A percentile compares a stretch with the other conserved stretches of the same genome.
Evolutionary conservation across 2,113 vertebrate genomes (phyloP).

Genomic region (Pitta sordida): DNA sequence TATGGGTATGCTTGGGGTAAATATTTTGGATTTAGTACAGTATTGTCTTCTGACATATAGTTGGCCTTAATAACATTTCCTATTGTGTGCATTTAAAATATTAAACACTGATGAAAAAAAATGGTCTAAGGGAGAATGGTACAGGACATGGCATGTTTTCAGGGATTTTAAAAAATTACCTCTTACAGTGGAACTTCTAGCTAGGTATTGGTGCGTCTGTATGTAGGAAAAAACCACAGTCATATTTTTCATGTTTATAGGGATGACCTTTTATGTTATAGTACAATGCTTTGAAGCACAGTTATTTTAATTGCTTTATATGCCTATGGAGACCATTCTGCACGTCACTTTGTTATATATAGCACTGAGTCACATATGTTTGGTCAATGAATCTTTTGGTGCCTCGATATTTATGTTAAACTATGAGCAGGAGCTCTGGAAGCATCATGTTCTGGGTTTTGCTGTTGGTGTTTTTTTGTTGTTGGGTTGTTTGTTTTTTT

Average conservation of each 20-base stretch:
- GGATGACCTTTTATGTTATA: slow-evolving; percentile 65
- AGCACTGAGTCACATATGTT: slow-evolving; percentile 58
- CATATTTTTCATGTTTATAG: slow-evolving; percentile 65
- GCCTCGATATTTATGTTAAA: slow-evolving; percentile 58
- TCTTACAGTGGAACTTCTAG: slow-evolving; percentile 4
- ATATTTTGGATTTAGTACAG: slow-evolving; percentile 51
- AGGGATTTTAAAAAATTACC: slow-evolving; percentile 23
- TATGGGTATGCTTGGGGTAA: neutral
- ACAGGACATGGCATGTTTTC: neutral
- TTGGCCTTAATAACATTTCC: slow-evolving; percentile 35
- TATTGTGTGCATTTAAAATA: slow-evolving; percentile 41
- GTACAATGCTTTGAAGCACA: slow-evolving; percentile 58
- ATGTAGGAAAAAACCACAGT: slow-evolving; percentile 37
- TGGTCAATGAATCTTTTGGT: slow-evolving; percentile 67
- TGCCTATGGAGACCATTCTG: slow-evolving; percentile 56
- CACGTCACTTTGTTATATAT: slow-evolving; percentile 59
- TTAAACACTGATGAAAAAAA: slow-evolving; percentile 52
- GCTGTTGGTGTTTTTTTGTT: neutral
- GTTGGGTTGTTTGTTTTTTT: neutral
- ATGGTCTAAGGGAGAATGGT: neutral
- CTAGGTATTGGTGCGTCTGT: neutral
- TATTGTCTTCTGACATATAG: slow-evolving; percentile 12
- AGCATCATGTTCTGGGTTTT: slow-evolving; percentile 7
- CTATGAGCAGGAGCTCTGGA: slow-evolving; percentile 21
- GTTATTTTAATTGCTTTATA: slow-evolving; percentile 76